A percentile compares a stretch with the other conserved stretches of the same genome.
Conservation (phyloP, 2,113 vertebrate species). For the Forbesichthys agassizii region DNA sequence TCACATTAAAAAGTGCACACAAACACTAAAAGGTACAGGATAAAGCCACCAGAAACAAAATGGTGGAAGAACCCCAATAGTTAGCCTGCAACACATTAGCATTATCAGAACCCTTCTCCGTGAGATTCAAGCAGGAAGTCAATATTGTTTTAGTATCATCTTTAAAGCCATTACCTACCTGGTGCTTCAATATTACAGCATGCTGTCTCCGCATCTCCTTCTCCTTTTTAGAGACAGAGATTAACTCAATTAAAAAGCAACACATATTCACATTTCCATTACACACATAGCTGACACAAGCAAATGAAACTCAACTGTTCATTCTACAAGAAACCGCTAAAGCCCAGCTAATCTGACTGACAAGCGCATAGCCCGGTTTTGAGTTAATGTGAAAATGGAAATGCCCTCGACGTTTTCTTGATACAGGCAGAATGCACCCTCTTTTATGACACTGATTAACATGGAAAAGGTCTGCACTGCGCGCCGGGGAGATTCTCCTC, state of each 20-base stretch:
- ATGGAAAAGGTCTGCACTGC: slow-evolving; percentile 18
- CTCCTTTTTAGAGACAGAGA: slow-evolving; percentile 79
- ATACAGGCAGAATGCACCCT: neutral
- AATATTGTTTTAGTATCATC: neutral
- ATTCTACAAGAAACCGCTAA: slow-evolving; percentile 10
- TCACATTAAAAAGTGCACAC: slow-evolving; percentile 79
- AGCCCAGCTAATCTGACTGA: slow-evolving; percentile 26
- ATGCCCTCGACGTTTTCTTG: slow-evolving; percentile 6
- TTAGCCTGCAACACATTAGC: neutral
- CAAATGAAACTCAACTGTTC: slow-evolving; percentile 1
- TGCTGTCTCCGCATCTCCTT: slow-evolving; percentile 92
- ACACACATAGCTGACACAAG: slow-evolving; percentile 24
- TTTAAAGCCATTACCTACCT: slow-evolving; percentile 78
- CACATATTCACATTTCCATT: slow-evolving; percentile 16
- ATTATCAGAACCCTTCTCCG: slow-evolving; percentile 9
- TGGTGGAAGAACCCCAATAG: neutral
- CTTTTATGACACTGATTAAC: slow-evolving; percentile 24
- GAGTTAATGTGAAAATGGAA: slow-evolving; percentile 25
- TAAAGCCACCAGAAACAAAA: slow-evolving; percentile 61
- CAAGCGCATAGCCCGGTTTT: slow-evolving; percentile 5
- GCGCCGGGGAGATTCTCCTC: slow-evolving; percentile 8
- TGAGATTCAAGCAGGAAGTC: slow-evolving; percentile 6
- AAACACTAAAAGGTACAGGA: slow-evolving; percentile 71
- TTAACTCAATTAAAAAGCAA: slow-evolving; percentile 30
- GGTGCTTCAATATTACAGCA: slow-evolving; percentile 90